phyloP scores from a whole-genome alignment of 37 sponge, comb jelly and placozoan genomes.

The Ephydatia muelleri region DNA sequence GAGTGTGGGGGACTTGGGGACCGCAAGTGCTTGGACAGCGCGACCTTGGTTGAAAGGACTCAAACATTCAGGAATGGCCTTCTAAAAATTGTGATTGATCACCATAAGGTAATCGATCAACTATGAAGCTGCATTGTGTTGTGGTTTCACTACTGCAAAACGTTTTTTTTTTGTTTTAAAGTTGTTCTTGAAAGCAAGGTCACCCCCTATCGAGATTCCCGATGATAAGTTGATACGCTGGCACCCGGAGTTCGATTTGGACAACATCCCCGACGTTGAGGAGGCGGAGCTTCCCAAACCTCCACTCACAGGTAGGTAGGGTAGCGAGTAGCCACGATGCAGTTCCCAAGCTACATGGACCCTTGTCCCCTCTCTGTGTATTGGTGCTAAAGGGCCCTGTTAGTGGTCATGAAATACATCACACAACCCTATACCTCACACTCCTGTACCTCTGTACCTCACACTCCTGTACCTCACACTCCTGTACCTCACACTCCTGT shows the following conservation, averaged over 20 bases:
- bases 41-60: constrained; percentile 51
- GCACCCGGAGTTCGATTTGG: constrained; percentile 75
- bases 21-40: constrained; percentile 9
- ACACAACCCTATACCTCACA: too few species aligned
- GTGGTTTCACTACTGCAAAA: background rate
- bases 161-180: background rate
- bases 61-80: constrained; percentile 39
- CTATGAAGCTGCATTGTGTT: background rate
- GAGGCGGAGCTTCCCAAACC: constrained; percentile 63
- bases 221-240: constrained; percentile 66
- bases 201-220: constrained; percentile 41
- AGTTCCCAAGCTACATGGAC: too few species aligned
- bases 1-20: constrained; percentile 44
- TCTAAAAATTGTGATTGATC: constrained; percentile 11
- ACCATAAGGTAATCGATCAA: constrained; percentile 70
- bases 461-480: too few species aligned
- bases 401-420: too few species aligned
- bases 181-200: background rate
- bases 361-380: too few species aligned
- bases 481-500: too few species aligned
- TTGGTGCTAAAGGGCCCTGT: too few species aligned
- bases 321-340: too few species aligned
- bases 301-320: constrained; percentile 49
- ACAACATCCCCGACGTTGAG: constrained; percentile 65
- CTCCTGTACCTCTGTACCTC: too few species aligned